Evolutionary conservation across 1,140 invertebrate genomes (phyloP), one percentile per base, ranked within the genome.

Genomic region (Drosophila lini): DNA sequence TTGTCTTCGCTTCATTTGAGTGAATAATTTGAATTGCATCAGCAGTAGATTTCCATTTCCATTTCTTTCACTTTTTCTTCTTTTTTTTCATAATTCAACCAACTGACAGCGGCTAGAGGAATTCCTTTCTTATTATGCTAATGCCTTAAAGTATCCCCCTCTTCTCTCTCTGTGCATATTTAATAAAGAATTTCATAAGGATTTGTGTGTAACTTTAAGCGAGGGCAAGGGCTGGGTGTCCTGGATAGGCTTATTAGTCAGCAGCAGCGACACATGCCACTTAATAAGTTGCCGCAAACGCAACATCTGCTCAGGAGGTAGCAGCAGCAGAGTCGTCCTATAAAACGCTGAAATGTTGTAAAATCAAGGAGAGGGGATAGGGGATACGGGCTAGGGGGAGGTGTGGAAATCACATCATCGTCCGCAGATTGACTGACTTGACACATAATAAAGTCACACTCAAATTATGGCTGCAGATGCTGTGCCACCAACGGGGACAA

Each of bases 21-120:
- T 88, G 84, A 89, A 84, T 89, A 88, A 88, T 89, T 89, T 88
- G 84, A 89, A 89, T 88, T 88, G 84, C 84, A 88, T 73, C 77
- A 77, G 74, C 55, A 50, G 47, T 53, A 61, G 76, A 83, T 83
- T 83, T 83, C 67, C 80, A 83, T 83, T 83, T 82, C 62, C 76
- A 45, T 80, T 68, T 77, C 64, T 65, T 52, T 55, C 22, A 68
- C 70, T 73, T 73, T 48, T 22, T 50, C 19, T 32, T 73, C 78
- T 13, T 19, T 79, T 15, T 19, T 45, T 75, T 80, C 64, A 74
- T 83, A 83, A 83, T 75, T 76, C 70, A 48, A 10, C 73, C 42
- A 48, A 80, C 64, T 84, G 84, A 88, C 83, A 78, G 80, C 50
- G 32, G 80, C 52, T 62, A 50, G 64, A 75, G 50, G 32, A 82